A percentile compares a stretch with the other conserved stretches of the same genome.
Evolutionary conservation across 2,113 vertebrate species (phyloP).

Genomic region (Sapajus apella): DNA sequence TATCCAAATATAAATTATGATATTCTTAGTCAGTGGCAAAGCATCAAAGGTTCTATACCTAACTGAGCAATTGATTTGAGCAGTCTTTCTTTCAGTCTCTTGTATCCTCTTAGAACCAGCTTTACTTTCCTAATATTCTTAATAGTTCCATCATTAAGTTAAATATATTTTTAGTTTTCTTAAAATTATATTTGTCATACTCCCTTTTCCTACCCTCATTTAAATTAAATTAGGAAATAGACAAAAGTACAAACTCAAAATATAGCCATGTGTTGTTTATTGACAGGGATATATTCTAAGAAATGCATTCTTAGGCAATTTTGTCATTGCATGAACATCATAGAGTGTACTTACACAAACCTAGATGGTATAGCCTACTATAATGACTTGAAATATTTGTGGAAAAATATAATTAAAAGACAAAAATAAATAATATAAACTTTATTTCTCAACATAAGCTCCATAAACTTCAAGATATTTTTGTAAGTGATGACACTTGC

Average conservation of each 20-base stretch:
- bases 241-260: neutral
- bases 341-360: neutral
- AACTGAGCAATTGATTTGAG: neutral
- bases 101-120: neutral
- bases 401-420: too few species aligned
- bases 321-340: neutral
- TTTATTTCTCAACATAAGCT: too few species aligned
- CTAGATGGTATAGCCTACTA: neutral
- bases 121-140: neutral
- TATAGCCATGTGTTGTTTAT: neutral
- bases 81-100: neutral
- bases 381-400: too few species aligned
- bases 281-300: neutral
- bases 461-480: too few species aligned
- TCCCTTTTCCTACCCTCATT: neutral
- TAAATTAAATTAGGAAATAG: constrained; percentile 8
- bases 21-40: neutral
- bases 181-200: neutral
- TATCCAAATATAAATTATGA: neutral
- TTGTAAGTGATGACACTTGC: too few species aligned
- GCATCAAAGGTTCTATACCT: neutral
- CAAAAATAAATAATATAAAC: too few species aligned
- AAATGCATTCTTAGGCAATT: neutral
- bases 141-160: neutral
- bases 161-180: neutral